Percentiles rank a stretch among this genome's conserved stretches.
Evolutionary conservation across 2,888 invertebrate species (phyloP).

Genomic region (Sinotaia quadrata): DNA sequence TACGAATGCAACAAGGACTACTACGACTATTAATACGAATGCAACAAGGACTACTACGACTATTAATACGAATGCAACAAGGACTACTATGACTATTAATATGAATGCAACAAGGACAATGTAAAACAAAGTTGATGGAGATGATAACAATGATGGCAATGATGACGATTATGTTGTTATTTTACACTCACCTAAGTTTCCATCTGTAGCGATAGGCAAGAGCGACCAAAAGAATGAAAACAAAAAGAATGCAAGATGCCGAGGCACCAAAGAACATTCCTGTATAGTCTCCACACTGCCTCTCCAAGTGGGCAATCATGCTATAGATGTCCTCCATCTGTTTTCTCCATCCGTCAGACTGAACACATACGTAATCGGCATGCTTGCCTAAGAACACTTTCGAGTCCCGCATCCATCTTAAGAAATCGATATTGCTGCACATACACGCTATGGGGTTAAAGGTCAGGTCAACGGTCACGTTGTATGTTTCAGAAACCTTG

Average conservation of each 20-base stretch:
- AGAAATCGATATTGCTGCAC: conserved; percentile 23
- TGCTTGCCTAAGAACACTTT: not conserved
- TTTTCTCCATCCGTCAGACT: not conserved
- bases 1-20: too few relatives aligned
- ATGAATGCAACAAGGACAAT: too few relatives aligned
- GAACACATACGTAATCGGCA: not conserved
- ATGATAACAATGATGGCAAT: too few relatives aligned
- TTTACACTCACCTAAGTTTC: too few relatives aligned
- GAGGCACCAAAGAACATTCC: not conserved
- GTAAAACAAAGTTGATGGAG: too few relatives aligned
- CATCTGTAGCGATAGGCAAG: not conserved
- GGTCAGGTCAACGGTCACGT: conserved; percentile 12
- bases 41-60: too few relatives aligned
- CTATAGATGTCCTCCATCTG: not conserved
- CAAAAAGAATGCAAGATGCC: not conserved
- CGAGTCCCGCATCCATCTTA: conserved; percentile 21
- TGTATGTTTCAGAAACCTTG: not conserved
- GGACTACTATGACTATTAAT: too few relatives aligned
- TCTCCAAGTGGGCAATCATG: not conserved
- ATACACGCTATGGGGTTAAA: conserved; percentile 18
- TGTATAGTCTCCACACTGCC: not conserved
- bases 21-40: too few relatives aligned
- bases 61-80: too few relatives aligned
- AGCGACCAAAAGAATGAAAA: not conserved
- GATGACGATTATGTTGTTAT: too few relatives aligned